These are phyloP conservation scores for Acrocephalus scirpaceus DNA, from an alignment of 2,797 vertebrate species.

Conservation along the genomic window DNA sequence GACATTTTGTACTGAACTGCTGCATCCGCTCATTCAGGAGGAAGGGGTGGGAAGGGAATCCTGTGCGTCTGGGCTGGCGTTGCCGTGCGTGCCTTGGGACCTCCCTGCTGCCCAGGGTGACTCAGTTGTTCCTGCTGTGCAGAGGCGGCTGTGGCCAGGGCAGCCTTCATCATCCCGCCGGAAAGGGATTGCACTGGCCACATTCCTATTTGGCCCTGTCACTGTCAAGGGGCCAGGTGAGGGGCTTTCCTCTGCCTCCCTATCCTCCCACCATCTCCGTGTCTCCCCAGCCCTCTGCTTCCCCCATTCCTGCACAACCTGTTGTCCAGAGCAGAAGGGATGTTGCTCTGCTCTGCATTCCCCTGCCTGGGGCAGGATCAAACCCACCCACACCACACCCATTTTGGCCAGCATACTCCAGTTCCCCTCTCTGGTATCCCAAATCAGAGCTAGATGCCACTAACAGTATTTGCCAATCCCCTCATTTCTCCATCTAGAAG, in stretches of 20 bases:
- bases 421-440: background rate
- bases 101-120: background rate
- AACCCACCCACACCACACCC: background rate
- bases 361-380: background rate
- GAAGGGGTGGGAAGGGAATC: slow-evolving; percentile 53
- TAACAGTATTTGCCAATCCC: background rate
- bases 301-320: rapidly evolving
- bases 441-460: background rate
- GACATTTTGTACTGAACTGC: slow-evolving; percentile 57
- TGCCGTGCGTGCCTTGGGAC: background rate
- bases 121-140: background rate
- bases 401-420: background rate
- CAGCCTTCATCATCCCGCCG: background rate
- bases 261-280: no score
- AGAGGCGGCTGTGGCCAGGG: rapidly evolving
- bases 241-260: background rate
- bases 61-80: background rate
- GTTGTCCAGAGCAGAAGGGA: rapidly evolving
- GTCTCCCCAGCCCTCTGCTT: background rate
- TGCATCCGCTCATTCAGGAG: background rate
- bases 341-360: background rate
- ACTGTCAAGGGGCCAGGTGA: background rate
- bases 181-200: background rate
- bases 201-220: background rate
- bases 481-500: background rate